Conservation (phyloP, 1,140 invertebrate genomes). For the Macrostomum lignano region DNA sequence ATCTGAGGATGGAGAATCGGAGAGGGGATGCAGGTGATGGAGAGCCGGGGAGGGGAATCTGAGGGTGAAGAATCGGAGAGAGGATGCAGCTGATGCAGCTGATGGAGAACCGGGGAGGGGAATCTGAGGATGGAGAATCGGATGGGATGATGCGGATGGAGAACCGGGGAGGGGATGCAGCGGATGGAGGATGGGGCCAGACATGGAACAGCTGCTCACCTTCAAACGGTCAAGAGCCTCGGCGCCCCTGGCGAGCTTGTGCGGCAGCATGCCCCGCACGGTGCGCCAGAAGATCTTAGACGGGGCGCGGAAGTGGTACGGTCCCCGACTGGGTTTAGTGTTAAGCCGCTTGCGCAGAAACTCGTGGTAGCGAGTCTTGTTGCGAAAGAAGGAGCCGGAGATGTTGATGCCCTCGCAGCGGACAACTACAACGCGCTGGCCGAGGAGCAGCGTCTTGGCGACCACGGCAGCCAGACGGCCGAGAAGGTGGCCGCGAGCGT, state of each 20-base stretch:
- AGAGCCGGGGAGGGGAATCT: too few relatives aligned
- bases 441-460: constrained; percentile 66
- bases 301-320: constrained; percentile 87
- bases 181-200: too few relatives aligned
- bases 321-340: constrained; percentile 82
- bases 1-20: too few relatives aligned
- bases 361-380: constrained; percentile 58
- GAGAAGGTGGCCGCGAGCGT: constrained; percentile 80
- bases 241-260: constrained; percentile 78
- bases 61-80: too few relatives aligned
- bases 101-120: too few relatives aligned
- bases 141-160: too few relatives aligned
- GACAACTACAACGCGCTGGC: constrained; percentile 32
- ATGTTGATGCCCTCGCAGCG: constrained; percentile 88
- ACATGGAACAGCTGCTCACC: too few relatives aligned
- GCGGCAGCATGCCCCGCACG: constrained; percentile 89
- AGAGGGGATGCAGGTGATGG: too few relatives aligned
- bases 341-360: constrained; percentile 89
- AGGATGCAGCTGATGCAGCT: too few relatives aligned
- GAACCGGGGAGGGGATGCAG: too few relatives aligned
- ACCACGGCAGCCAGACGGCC: constrained; percentile 71
- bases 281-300: constrained; percentile 82
- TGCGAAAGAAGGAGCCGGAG: constrained; percentile 86
- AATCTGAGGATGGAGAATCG: too few relatives aligned
- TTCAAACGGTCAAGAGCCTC: constrained; percentile 59